These are phyloP conservation scores for Channa striata DNA, from an alignment of 2,797 vertebrate genomes.

Conservation along the genomic window DNA sequence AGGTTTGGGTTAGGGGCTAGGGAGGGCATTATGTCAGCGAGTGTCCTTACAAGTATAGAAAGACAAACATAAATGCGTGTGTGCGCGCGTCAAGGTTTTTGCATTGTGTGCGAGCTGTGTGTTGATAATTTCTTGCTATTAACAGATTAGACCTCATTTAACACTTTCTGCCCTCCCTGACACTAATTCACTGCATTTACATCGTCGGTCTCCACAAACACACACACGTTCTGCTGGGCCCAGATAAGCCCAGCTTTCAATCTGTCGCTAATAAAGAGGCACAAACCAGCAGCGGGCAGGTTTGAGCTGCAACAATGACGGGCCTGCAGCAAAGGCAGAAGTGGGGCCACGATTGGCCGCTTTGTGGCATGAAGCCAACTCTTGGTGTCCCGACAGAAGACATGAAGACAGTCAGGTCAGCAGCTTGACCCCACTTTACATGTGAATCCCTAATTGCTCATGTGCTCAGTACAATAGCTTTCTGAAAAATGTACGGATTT, in stretches of 20 bases:
- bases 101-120: conserved; percentile 49
- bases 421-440: conserved; percentile 74
- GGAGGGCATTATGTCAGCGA: no score
- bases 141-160: conserved; percentile 80
- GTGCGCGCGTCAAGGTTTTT: conserved; percentile 53
- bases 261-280: conserved; percentile 79
- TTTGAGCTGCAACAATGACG: conserved; percentile 52
- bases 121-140: conserved; percentile 68
- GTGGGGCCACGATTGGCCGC: conserved; percentile 35
- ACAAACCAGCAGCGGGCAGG: conserved; percentile 65
- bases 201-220: conserved; percentile 28
- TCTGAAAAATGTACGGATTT: no score
- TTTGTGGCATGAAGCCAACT: conserved; percentile 27
- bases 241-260: conserved; percentile 82
- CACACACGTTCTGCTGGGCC: conserved; percentile 62
- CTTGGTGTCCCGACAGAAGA: conserved; percentile 47
- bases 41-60: no score
- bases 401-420: conserved; percentile 53
- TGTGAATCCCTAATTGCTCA: conserved; percentile 69
- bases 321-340: conserved; percentile 29
- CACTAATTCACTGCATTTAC: conserved; percentile 68
- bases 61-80: no score
- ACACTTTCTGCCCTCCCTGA: conserved; percentile 76
- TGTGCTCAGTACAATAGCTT: conserved; percentile 35
- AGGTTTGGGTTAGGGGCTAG: no score